These are phyloP conservation scores for Poliocrania exsul DNA, from an alignment of 2,797 vertebrate species.

Conservation along the genomic window DNA sequence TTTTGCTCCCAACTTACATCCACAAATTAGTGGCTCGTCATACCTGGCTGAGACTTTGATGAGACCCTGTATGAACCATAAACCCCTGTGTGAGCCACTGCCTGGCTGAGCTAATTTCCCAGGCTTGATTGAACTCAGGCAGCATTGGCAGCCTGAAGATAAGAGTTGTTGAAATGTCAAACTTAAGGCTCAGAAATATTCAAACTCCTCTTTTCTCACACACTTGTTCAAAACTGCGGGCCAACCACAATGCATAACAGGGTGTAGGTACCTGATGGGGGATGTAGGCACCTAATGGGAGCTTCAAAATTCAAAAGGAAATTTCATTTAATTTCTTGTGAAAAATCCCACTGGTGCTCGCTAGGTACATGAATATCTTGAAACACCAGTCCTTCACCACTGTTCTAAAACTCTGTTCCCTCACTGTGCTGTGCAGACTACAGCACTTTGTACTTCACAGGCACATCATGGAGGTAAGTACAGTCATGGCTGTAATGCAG, in stretches of 20 bases:
- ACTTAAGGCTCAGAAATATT: background rate
- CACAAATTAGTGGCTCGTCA: background rate
- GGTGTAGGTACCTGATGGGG: background rate
- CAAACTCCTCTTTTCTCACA: background rate
- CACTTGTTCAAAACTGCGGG: background rate
- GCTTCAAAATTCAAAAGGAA: background rate
- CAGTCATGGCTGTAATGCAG: background rate
- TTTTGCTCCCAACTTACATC: background rate
- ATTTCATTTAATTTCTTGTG: background rate
- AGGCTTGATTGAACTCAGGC: background rate
- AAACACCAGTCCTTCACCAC: background rate
- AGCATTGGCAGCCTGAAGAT: background rate
- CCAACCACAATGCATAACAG: accelerated
- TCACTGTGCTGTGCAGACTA: background rate
- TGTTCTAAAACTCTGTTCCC: background rate
- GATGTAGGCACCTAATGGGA: background rate
- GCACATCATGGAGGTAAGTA: background rate
- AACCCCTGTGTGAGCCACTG: background rate
- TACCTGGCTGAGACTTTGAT: background rate
- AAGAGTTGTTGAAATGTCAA: background rate
- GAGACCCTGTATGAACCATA: background rate
- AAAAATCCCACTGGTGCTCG: background rate
- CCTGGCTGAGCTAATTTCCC: background rate
- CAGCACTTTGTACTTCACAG: background rate
- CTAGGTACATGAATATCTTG: background rate